Base-by-base conservation (phyloP, 2,888 invertebrate genomes). In the Nipponacmea schrenckii region DNA sequence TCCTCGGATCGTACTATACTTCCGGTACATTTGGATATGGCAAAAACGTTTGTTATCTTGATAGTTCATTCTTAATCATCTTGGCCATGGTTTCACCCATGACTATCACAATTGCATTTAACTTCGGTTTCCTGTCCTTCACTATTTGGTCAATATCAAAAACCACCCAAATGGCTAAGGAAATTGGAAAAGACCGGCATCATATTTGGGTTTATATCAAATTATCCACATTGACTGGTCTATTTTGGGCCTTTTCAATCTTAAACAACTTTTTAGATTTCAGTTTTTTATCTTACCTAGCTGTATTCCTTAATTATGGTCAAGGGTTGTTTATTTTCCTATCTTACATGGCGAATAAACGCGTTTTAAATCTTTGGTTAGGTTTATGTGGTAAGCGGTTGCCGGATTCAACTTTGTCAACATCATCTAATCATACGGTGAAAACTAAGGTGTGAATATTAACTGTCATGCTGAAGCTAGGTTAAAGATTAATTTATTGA, bases 291-390 rank as follows among this genome's bases (percentile, higher is more conserved):
- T 73, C 79, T 3, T 81, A 77, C 56, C 62, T 80, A 27, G 79
- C 79, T 1, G 77, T 78, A 8, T 69, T 77, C 15, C 66, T 83
- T 20, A 81, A 79, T 45, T 81, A 79, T 1, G 67, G 77, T 1
- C 82, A 83, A 69, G 84, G 84, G 2, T 46, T 83, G 1, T 77
- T 80, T 63, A 76, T 84, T 27, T 82, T 81, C 24, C 14, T 83
- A 2, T 80, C 81, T 27, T 83, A 79, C 63, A 71, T 76, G 3
- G 74, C 74, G 31, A 84, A 81, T 70, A 68, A 63, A 31, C 74
- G 81, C 14, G 80, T 82, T 8, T 46, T 70, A 8, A 70, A 31
- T 45, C 68, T 82, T 73, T 83, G 77, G 77, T 62, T 45, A 15
- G 56, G 68, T n/a, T 24, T 67, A 27, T 26, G 68, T 24, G 64